Base-by-base conservation (phyloP, 1,140 invertebrate species). In the Temnothorax longispinosus region DNA sequence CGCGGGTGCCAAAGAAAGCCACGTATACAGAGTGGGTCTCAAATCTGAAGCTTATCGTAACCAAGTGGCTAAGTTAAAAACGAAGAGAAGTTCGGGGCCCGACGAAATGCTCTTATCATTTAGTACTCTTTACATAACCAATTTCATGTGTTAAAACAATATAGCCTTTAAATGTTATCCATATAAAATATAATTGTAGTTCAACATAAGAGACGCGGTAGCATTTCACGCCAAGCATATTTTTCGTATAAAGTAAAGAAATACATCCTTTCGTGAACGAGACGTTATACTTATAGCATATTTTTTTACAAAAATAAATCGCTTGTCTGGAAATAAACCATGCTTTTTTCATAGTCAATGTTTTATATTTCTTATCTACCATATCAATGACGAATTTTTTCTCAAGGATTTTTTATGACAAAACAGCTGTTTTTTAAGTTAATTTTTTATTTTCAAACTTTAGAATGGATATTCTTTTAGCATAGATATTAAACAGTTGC, bases 31-130 rank as follows among this genome's bases (percentile, higher is more conserved):
- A 54, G n/a, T 44, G 47, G 64, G 27, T 69, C 64, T 81, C 35
- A 32, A 58, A 71, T 69, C 78, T 56, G 50, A 41, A 21, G 32
- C 64, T 81, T 44, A 71, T 67, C 77, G 21, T 44, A 54, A 41
- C 21, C 38, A 64, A 81, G 58, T 47, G 27, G 41, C 58, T 44
- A 64, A 69, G 21, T 64, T 64, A 11, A 13, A 54, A 56, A 56
- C 52, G 41, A 64, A 13, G 27, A 44, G 27, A 41, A 44, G 8
- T 47, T 44, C 7, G 38, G 21, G 6, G 11, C 7, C n/a, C 15
- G 10, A 60, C 15, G 1, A 21, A 58, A 2, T 76, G 21, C 15
- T 10, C 7, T 27, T 76, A 58, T 74, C 5, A 76, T 44, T 27
- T 18, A 58, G 5, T 21, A 41, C 56, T 44, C n/a, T 77, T 77